Percentiles rank a stretch among this genome's conserved stretches.
Conservation (phyloP, 1,140 invertebrate genomes). For the Eciton burchellii region DNA sequence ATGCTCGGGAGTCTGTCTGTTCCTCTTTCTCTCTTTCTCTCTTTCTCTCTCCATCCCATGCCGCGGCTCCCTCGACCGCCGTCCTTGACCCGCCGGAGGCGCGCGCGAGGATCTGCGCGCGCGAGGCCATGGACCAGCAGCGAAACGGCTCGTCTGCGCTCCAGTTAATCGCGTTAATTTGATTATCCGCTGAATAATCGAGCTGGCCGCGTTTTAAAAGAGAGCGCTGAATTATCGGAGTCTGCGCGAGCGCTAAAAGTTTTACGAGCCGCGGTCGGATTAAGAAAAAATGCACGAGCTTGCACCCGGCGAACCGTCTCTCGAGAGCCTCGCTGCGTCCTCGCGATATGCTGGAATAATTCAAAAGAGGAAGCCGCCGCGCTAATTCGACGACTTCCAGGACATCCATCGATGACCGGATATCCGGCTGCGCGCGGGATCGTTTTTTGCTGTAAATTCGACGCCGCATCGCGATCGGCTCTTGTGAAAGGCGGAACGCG, state of each 20-base stretch:
- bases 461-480: conserved; percentile 47
- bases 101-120: conserved; percentile 38
- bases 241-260: conserved; percentile 6
- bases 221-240: background rate
- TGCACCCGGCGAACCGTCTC: background rate
- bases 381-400: conserved; percentile 20
- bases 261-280: background rate
- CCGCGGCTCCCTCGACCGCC: background rate
- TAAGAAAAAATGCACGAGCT: conserved; percentile 25
- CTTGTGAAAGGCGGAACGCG: conserved; percentile 45
- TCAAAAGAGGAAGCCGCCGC: conserved; percentile 1
- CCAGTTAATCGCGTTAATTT: conserved; percentile 58
- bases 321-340: conserved; percentile 1
- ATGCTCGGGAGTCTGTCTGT: background rate
- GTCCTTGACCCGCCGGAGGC: conserved; percentile 65
- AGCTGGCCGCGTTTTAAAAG: conserved; percentile 42
- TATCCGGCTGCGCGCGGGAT: background rate
- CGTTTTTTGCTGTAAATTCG: conserved; percentile 37
- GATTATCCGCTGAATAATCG: conserved; percentile 42
- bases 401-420: conserved; percentile 21
- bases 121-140: conserved; percentile 25
- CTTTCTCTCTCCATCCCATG: background rate
- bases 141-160: conserved; percentile 26
- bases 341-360: conserved; percentile 38
- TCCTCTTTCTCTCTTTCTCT: background rate